Evolutionary conservation across 2,113 vertebrate genomes (phyloP), one percentile per base, ranked within the genome.

Genomic region (Paraplagusia blochii): DNA sequence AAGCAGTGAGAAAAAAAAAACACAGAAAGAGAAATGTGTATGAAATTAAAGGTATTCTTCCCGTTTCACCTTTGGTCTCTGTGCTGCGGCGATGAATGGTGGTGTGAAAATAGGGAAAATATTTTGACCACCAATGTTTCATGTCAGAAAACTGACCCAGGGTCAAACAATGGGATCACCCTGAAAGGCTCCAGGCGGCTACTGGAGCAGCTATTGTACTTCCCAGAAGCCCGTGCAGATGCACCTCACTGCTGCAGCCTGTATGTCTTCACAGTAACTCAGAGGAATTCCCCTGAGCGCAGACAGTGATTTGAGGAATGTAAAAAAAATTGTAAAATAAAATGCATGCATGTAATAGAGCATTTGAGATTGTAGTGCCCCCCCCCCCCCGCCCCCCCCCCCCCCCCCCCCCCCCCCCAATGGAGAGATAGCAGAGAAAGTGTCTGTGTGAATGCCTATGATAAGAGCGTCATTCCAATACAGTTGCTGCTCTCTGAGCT

Each of bases 381-480:
- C n/a, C n/a, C n/a, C n/a, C n/a, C n/a, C n/a, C n/a, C n/a, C n/a
- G n/a, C n/a, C n/a, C n/a, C n/a, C n/a, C n/a, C n/a, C n/a, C n/a
- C n/a, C n/a, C n/a, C n/a, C n/a, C n/a, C n/a, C n/a, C n/a, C n/a
- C n/a, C n/a, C n/a, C n/a, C n/a, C n/a, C n/a, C n/a, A n/a, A n/a
- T n/a, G 49, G 69, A 65, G 54, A 73, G 81, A 85, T 82, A 81
- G 69, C 59, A 54, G 15, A 61, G 44, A 33, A 80, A 69, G 74
- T 69, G 78, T 76, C 68, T 72, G 52, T 8, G 22, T 74, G 82
- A 80, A 66, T 55, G 52, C 12, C 9, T 12, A 66, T 81, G 87
- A 88, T 86, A 86, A 84, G 72, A 70, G 44, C 47, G 15, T 64
- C 72, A 67, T 80, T 80, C 55, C 77, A 74, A 86, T 88, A 88